Conservation (phyloP, 2,113 vertebrate species). For the Aptenodytes patagonicus region DNA sequence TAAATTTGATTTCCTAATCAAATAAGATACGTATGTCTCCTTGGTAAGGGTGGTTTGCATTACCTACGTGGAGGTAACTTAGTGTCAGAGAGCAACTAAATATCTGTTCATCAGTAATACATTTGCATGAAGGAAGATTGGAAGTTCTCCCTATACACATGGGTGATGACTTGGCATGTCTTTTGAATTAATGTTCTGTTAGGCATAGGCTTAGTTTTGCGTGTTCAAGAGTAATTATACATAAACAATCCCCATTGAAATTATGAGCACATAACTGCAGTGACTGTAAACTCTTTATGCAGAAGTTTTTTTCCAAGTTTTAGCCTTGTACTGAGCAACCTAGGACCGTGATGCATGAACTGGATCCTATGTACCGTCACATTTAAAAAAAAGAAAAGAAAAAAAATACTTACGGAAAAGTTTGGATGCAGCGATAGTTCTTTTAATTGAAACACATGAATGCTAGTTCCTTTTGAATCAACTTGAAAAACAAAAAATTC, state of each 20-base stretch:
- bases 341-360: neutral
- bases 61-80: neutral
- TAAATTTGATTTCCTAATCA: neutral
- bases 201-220: neutral
- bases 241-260: neutral
- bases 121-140: neutral
- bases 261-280: neutral
- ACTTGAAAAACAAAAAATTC: neutral
- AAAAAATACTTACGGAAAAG: neutral
- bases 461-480: neutral
- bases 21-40: neutral
- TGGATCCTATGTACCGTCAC: neutral
- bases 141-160: neutral
- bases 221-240: neutral
- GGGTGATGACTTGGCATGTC: neutral
- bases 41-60: neutral
- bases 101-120: neutral
- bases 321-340: neutral
- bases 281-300: neutral
- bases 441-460: neutral
- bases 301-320: neutral
- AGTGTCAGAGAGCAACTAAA: neutral
- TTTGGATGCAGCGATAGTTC: neutral
- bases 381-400: neutral
- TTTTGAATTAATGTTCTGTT: neutral